Percentiles rank a stretch among this genome's conserved stretches.
Conservation (phyloP, 2,888 invertebrate genomes). For the Cynaeus angustus region DNA sequence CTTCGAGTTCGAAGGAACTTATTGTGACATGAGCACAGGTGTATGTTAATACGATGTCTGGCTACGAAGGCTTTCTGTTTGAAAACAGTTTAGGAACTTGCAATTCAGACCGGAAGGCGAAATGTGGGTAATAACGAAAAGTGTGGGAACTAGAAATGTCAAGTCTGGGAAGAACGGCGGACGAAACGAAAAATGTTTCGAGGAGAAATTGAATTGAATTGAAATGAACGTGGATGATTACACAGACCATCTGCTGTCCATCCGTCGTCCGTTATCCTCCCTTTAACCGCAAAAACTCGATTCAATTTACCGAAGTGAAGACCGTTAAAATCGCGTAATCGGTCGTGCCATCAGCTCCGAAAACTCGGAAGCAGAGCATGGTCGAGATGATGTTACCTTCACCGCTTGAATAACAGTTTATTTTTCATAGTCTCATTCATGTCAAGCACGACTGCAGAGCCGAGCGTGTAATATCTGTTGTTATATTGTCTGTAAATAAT, state of each 20-base stretch:
- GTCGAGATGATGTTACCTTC: constrained; percentile 15
- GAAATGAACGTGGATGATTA: no score
- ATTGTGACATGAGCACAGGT: constrained; percentile 51
- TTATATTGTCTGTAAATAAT: constrained; percentile 44
- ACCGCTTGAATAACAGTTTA: constrained; percentile 31
- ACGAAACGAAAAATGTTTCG: no score
- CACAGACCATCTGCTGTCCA: background rate
- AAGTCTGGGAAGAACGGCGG: no score
- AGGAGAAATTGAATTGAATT: no score
- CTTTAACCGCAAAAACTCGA: constrained; percentile 4
- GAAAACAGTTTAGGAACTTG: background rate
- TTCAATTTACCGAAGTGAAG: constrained; percentile 2
- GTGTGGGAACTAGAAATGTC: no score
- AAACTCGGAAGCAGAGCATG: background rate
- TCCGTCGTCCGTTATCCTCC: background rate
- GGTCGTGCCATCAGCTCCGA: background rate
- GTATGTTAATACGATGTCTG: constrained; percentile 50
- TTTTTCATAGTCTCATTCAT: constrained; percentile 36
- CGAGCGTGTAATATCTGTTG: constrained; percentile 36
- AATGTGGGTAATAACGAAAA: background rate
- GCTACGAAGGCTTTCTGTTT: constrained; percentile 8
- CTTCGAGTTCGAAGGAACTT: constrained; percentile 42
- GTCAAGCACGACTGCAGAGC: constrained; percentile 32
- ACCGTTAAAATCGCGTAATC: constrained; percentile 16
- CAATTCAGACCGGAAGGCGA: background rate